Base-by-base conservation (phyloP, 2,797 vertebrate genomes). In the Rhinella marina region DNA sequence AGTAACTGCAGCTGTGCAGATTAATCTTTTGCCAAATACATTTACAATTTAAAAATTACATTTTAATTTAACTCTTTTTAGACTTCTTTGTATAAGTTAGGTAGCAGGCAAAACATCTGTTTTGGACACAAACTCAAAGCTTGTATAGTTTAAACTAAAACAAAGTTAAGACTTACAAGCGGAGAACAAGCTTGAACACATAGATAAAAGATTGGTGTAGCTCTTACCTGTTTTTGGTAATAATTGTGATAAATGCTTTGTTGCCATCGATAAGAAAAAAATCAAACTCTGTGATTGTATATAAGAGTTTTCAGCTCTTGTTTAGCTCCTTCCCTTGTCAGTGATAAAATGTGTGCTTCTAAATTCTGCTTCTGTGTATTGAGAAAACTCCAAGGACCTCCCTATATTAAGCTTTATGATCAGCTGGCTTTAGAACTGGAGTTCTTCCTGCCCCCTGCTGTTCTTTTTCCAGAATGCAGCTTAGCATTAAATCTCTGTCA, bases 351-450 rank as follows among this genome's bases (percentile, higher is more conserved):
- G 27, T 86, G 80, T 64, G 59, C 57, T 64, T 85, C 85, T 27
- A 75, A 76, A 81, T 85, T 78, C 23, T 77, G 88, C 62, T 82
- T 64, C 72, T 82, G 62, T 86, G 50, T 57, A 66, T 64, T 82
- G 64, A 78, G 79, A 68, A 81, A 82, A 82, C 72, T 82, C 79
- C 61, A 62, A 70, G 84, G 32, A 89, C 88, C 88, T 82, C 88
- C 88, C 76, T 88, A 25, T 85, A 76, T 21, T 17, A n/a, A 61
- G 75, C 13, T 19, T 54, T 68, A 59, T 77, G 10, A 16, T 0
- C 11, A 70, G 59, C 21, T 10, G 57, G 57, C 14, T 13, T 3
- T 41, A 72, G 61, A 66, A 25, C n/a, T 59, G 88, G 12, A 76
- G 82, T 29, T 59, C 8, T 50, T 82, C 84, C 70, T 82, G 88